A percentile compares a stretch with the other conserved stretches of the same genome.
Conservation (phyloP, 1,140 invertebrate genomes). For the Thaumetopoea pityocampa region DNA sequence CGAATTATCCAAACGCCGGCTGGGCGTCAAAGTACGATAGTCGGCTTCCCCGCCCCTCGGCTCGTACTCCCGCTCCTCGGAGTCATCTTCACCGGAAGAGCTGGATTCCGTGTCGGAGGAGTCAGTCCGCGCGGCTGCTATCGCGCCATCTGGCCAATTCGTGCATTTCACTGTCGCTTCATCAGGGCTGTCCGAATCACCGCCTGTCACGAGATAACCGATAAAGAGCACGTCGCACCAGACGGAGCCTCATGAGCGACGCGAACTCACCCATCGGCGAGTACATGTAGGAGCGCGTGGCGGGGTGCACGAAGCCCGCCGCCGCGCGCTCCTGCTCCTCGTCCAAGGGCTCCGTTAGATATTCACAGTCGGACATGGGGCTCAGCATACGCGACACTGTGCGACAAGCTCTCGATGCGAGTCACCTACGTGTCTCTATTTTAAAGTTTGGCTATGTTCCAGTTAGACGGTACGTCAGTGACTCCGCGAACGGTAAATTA, state of each 20-base stretch:
- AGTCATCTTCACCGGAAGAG: constrained; percentile 59
- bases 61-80: constrained; percentile 53
- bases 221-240: constrained; percentile 28
- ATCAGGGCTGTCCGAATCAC: constrained; percentile 71
- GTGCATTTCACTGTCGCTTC: constrained; percentile 67
- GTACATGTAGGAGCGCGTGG: constrained; percentile 74
- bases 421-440: constrained; percentile 62
- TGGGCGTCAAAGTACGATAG: constrained; percentile 61
- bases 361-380: constrained; percentile 71
- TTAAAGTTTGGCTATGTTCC: constrained; percentile 68
- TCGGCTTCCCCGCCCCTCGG: constrained; percentile 39
- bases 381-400: constrained; percentile 60
- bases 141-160: constrained; percentile 52
- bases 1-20: constrained; percentile 59
- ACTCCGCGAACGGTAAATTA: constrained; percentile 55
- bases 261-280: constrained; percentile 68
- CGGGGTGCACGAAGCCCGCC: constrained; percentile 58
- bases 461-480: constrained; percentile 62
- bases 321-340: constrained; percentile 61
- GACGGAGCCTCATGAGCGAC: constrained; percentile 41
- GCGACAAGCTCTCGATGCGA: constrained; percentile 58
- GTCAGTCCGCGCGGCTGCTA: constrained; percentile 37
- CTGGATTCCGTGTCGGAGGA: constrained; percentile 59
- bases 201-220: constrained; percentile 65
- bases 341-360: constrained; percentile 63